Conservation (phyloP, 2,888 invertebrate species). For the Cheilosia variabilis region DNA sequence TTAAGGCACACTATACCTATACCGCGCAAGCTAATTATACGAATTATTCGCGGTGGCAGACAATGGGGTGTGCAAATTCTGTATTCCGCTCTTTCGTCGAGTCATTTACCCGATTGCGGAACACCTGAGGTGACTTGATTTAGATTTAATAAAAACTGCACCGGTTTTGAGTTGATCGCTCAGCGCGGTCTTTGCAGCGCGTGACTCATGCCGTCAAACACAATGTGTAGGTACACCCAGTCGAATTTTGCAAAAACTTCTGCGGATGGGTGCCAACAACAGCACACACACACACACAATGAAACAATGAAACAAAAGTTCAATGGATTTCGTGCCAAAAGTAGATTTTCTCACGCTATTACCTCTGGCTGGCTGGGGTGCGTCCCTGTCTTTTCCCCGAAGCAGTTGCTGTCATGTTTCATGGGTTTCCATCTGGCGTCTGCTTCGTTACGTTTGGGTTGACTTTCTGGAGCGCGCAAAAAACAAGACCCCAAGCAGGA, state of each 20-base stretch:
- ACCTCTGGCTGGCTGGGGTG: conserved; percentile 39
- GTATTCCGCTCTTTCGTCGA: conserved; percentile 11
- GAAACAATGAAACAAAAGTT: conserved; percentile 53
- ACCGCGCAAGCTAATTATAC: conserved; percentile 24
- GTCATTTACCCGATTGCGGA: conserved; percentile 27
- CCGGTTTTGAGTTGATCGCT: conserved; percentile 22
- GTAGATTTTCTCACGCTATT: conserved; percentile 74
- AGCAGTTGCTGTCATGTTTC: conserved; percentile 26
- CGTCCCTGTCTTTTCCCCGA: conserved; percentile 11
- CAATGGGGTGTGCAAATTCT: conserved; percentile 33
- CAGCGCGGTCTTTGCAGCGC: neutral
- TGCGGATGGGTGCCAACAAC: conserved; percentile 24
- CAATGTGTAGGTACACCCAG: conserved; percentile 25
- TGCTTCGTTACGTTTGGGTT: conserved; percentile 57
- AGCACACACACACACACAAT: neutral
- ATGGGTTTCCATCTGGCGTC: conserved; percentile 7
- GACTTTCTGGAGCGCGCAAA: conserved; percentile 60
- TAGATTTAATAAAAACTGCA: conserved; percentile 54
- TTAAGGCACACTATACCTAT: conserved; percentile 21
- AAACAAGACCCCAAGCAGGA: conserved; percentile 9
- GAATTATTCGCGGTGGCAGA: conserved; percentile 7
- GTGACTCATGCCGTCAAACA: conserved; percentile 42
- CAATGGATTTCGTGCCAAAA: conserved; percentile 73
- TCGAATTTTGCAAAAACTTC: conserved; percentile 14
- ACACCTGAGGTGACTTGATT: conserved; percentile 31